Conservation (phyloP, 2,797 vertebrate species). For the Perodicticus potto region DNA sequence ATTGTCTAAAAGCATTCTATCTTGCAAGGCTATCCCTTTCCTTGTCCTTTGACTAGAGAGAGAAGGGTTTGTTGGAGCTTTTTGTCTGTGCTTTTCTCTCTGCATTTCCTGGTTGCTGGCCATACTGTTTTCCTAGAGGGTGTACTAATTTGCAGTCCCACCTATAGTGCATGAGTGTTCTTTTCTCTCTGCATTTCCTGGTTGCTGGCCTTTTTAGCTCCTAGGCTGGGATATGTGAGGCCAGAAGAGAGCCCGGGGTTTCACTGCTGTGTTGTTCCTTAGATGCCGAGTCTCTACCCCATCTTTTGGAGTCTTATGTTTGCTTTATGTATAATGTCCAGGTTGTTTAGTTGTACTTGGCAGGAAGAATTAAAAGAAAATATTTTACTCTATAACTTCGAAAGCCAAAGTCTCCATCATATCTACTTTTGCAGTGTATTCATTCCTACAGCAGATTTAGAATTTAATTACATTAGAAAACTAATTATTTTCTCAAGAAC, state of each 20-base stretch:
- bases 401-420: neutral
- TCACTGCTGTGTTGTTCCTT: neutral
- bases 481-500: neutral
- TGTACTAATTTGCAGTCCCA: too few species aligned
- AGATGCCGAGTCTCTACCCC: neutral
- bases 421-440: neutral
- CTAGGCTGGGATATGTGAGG: neutral
- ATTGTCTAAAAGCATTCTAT: neutral
- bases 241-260: neutral
- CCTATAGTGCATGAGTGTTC: too few species aligned
- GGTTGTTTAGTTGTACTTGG: neutral
- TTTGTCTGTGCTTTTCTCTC: too few species aligned
- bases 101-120: neutral
- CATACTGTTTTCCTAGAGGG: too few species aligned
- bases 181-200: neutral
- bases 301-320: neutral
- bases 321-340: neutral
- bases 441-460: neutral
- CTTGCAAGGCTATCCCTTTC: neutral
- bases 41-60: neutral
- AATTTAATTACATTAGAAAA: slow-evolving; percentile 10
- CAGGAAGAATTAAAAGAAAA: neutral
- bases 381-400: neutral
- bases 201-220: neutral
- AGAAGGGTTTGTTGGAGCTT: too few species aligned